Base-by-base conservation (phyloP, 30 jellyfish, hydroid and myxozoan genomes). In the Aurelia sp. region DNA sequence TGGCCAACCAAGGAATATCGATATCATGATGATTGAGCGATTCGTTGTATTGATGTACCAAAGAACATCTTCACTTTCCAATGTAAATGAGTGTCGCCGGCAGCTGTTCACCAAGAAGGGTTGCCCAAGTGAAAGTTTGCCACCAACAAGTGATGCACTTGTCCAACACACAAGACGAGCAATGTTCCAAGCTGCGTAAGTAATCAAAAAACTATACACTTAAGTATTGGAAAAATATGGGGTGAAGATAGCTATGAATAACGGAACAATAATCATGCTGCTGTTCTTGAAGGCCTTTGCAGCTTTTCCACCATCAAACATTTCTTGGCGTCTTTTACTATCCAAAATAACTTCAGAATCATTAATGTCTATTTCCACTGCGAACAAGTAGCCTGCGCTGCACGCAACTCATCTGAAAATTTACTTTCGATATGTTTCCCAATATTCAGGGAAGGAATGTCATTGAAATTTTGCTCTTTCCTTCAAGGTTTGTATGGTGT, bases 21-120 rank as follows among this genome's bases (percentile, higher is more conserved):
- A 74, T 58, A 53, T 20, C 53, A 48, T 10, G 20, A 48, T 12
- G 86, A 35, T 80, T 63, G 86, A 80, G 51, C 70, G 84, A 0
- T 80, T 63, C 40, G 91, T 80, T 18, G 62, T 80, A 4, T 47
- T 80, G 30, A 53, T 78, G 48, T 78, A 78, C 62, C 22, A 78
- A n/a, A 53, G 80, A 78, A 59, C 89, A 0, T 20, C 64, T 30
- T 17, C 70, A 17, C 41, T 48, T 17, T 17, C 35, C 31, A 35
- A 30, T 5, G 67, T 78, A 11, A 44, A 78, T 44, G 65, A 78
- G 41, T 50, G 27, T 22, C 82, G 4, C 30, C 57, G 61, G 40
- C 19, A 77, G 1, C 84, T 19, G 13, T 77, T 77, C 82, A 77
- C 82, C 3, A 77, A 77, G 40, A 60, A 77, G 61, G 88, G 83